phyloP scores from a whole-genome alignment of 2,797 vertebrate genomes.

The Anableps anableps region DNA sequence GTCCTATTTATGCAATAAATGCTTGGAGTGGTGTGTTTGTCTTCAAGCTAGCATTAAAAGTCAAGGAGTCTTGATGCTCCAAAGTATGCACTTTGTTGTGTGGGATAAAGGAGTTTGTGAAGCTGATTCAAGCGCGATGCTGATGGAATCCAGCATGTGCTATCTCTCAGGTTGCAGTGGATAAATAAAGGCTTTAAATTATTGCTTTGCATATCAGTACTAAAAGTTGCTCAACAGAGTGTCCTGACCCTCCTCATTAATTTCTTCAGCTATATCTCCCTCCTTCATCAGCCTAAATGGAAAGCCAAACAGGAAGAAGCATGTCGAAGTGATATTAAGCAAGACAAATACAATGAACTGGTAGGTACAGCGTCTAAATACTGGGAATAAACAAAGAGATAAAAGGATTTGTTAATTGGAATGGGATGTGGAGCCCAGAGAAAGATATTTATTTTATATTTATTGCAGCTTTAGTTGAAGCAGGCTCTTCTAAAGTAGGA shows the following conservation, averaged over 20 bases:
- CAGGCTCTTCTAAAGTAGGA: conserved; percentile 12
- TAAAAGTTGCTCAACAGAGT: conserved; percentile 34
- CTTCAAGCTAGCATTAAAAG: not conserved
- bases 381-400: conserved; percentile 45
- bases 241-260: conserved; percentile 51
- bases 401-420: conserved; percentile 31
- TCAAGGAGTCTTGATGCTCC: not conserved
- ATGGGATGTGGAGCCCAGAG: conserved; percentile 31
- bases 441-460: conserved; percentile 30
- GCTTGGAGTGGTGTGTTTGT: not conserved
- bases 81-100: not conserved
- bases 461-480: conserved; percentile 12
- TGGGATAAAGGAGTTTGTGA: conserved; percentile 11
- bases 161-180: conserved; percentile 29
- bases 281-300: conserved; percentile 45
- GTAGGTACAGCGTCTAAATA: conserved; percentile 37
- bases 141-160: conserved; percentile 50
- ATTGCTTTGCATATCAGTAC: conserved; percentile 51
- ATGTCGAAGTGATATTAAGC: conserved; percentile 64
- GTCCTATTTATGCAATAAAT: conserved; percentile 10
- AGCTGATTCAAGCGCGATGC: not conserved
- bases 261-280: conserved; percentile 28
- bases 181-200: conserved; percentile 61
- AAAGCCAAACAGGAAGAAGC: conserved; percentile 69
- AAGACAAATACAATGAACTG: conserved; percentile 47